phyloP scores from a whole-genome alignment of 2,888 invertebrate species.

The Chorisops tibialis region DNA sequence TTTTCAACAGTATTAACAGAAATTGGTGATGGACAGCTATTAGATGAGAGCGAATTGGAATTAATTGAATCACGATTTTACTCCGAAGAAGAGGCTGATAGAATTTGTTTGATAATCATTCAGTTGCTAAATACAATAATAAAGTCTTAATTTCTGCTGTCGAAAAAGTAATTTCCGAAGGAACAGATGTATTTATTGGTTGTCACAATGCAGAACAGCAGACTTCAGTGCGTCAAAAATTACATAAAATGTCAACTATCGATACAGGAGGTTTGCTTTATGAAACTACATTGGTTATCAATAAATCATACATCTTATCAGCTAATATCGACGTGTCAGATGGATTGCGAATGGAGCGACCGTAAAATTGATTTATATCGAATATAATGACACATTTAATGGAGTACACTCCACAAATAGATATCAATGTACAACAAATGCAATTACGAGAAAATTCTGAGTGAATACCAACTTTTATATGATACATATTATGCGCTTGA shows the following conservation, averaged over 20 bases:
- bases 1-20: no score
- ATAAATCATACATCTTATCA: constrained; percentile 36
- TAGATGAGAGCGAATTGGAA: no score
- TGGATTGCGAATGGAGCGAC: constrained; percentile 40
- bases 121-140: no score
- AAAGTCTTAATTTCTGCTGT: no score
- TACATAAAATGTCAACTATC: constrained; percentile 34
- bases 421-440: no score
- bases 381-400: no score
- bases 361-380: no score
- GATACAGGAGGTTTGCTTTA: constrained; percentile 42
- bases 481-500: constrained; percentile 74
- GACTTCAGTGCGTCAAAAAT: constrained; percentile 27
- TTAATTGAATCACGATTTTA: no score
- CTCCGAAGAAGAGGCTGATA: no score
- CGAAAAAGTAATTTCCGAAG: constrained; percentile 30
- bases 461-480: constrained; percentile 98
- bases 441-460: constrained; percentile 98
- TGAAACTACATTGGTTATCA: constrained; percentile 33
- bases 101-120: no score
- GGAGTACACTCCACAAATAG: no score
- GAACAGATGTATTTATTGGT: constrained; percentile 28
- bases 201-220: constrained; percentile 26
- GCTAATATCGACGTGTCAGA: constrained; percentile 41
- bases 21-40: no score